These are phyloP conservation scores for Aphelenchoides fujianensis DNA, from an alignment of 1,140 invertebrate species.

Conservation along the genomic window DNA sequence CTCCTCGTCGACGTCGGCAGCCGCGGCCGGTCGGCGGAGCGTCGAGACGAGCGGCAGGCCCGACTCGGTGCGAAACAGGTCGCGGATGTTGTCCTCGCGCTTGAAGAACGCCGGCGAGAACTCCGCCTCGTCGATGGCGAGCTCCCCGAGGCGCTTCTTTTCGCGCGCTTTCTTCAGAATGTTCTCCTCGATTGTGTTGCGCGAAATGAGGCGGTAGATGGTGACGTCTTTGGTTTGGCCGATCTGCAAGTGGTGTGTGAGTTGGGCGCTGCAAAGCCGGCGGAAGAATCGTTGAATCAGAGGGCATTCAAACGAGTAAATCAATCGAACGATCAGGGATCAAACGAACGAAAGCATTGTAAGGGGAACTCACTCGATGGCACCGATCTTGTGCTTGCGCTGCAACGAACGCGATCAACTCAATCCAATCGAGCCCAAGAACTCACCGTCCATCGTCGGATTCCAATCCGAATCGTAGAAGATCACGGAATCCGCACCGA, in stretches of 20 bases:
- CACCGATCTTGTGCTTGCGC: slow-evolving; percentile 81
- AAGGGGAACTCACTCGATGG: slow-evolving; percentile 38
- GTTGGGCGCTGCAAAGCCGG: no score
- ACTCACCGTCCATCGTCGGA: slow-evolving; percentile 58
- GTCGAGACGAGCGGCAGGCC: slow-evolving; percentile 32
- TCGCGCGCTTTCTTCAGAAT: slow-evolving; percentile 98
- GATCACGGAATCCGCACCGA: slow-evolving; percentile 97
- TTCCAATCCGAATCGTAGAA: slow-evolving; percentile 87
- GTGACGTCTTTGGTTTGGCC: slow-evolving; percentile 98
- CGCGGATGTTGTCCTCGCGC: slow-evolving; percentile 67
- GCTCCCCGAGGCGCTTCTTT: slow-evolving; percentile 87
- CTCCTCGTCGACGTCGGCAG: not conserved
- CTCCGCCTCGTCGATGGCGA: slow-evolving; percentile 97
- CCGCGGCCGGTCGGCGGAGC: not conserved
- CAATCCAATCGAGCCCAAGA: no score
- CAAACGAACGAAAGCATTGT: not conserved
- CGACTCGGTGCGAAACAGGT: slow-evolving; percentile 56
- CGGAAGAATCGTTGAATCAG: no score
- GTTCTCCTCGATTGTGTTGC: slow-evolving; percentile 97
- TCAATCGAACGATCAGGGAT: not conserved
- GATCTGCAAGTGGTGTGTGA: no score
- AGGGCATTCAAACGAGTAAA: no score
- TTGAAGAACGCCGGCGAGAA: slow-evolving; percentile 97
- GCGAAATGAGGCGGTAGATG: slow-evolving; percentile 92
- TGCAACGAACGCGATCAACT: no score